A percentile compares a stretch with the other conserved stretches of the same genome.
Evolutionary conservation across 2,113 vertebrate genomes (phyloP).

Genomic region (Salvelinus fontinalis): DNA sequence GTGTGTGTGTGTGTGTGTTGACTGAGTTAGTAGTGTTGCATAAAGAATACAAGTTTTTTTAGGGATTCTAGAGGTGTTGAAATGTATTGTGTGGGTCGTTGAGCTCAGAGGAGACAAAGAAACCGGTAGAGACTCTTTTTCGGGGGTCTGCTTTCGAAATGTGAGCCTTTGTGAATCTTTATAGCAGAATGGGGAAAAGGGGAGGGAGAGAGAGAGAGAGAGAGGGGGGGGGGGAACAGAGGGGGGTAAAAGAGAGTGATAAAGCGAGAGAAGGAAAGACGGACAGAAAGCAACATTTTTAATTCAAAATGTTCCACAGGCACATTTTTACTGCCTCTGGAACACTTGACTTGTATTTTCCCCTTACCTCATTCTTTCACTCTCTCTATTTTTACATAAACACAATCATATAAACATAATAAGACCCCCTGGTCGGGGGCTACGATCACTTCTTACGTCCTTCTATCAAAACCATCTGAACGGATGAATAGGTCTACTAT

Average conservation of each 20-base stretch:
- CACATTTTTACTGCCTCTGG: constrained; percentile 23
- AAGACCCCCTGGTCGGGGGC: not conserved
- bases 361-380: not conserved
- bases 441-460: not conserved
- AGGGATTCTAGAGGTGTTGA: constrained; percentile 9
- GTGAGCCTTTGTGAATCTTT: not conserved
- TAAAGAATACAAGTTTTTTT: not conserved
- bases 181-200: not conserved
- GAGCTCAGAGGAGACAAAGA: not conserved
- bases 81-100: not conserved
- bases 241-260: not conserved
- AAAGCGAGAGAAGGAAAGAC: not conserved
- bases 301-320: not conserved
- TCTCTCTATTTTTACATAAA: constrained; percentile 22
- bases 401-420: not conserved
- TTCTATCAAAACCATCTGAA: not conserved
- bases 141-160: not conserved
- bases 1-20: not conserved
- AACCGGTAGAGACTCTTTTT: constrained; percentile 17
- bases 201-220: not conserved
- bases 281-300: not conserved
- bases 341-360: constrained; percentile 5
- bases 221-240: not conserved
- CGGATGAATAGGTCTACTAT: not conserved
- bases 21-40: not conserved